Base-by-base conservation (phyloP, 2,797 vertebrate species). In the Rhodeus uyekii region DNA sequence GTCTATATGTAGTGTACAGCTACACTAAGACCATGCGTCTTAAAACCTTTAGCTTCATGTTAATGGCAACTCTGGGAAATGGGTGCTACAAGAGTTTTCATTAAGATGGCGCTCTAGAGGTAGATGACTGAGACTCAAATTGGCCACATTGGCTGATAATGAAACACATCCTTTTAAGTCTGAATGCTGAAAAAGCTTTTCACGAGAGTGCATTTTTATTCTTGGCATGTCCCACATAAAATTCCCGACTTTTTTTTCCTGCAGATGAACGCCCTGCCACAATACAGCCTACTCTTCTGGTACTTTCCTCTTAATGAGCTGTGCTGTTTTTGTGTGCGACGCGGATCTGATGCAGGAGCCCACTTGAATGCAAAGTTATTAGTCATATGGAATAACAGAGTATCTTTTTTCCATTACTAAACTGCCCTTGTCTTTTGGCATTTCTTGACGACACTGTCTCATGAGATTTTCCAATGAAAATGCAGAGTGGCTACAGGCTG, bases 131-230 rank as follows among this genome's bases (percentile, higher is more conserved):
- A 64, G 83, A 50, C 85, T 83, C 80, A 81, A 38, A 81, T 83
- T 81, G 83, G 71, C 65, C 71, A 85, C 75, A 61, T 32, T 44
- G 76, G 36, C 68, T 83, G 44, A 39, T 83, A 87, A 86, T 84
- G 74, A 84, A 87, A 84, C 81, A 73, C 81, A 81, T 85, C 78
- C 58, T 71, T 85, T 83, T 81, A 86, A 75, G 75, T 86, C 83
- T 76, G 74, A 58, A 81, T 80, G 68, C 79, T 76, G 76, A 67
- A 81, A 86, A 83, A 83, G 53, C 79, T 63, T 83, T 53, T 81
- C 68, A 86, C 84, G n/a, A 69, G 75, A 60, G 44, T 22, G 29
- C 73, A 86, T 88, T 86, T 86, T 84, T 86, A 86, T 88, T 88
- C 87, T 68, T 61, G 53, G 75, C 22, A 46, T 63, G 71, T 72